A percentile compares a stretch with the other conserved stretches of the same genome.
These are phyloP conservation scores for Channa argus DNA, from an alignment of 2,113 vertebrate genomes.

Conservation along the genomic window DNA sequence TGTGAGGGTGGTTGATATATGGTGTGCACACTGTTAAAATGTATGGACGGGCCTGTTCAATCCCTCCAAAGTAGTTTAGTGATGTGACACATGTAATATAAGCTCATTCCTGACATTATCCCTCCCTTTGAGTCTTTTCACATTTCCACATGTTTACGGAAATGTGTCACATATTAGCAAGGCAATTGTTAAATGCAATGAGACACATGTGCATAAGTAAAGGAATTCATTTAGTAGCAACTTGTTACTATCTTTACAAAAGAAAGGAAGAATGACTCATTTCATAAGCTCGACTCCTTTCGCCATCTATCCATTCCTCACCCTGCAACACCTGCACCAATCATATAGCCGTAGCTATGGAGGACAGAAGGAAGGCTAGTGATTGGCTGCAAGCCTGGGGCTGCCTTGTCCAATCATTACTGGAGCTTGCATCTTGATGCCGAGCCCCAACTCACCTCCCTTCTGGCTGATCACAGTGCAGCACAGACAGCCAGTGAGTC, in stretches of 20 bases:
- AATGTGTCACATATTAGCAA: neutral
- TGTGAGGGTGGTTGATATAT: conserved; percentile 11
- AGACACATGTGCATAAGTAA: neutral
- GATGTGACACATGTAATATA: neutral
- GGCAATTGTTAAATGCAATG: neutral
- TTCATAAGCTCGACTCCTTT: conserved; percentile 16
- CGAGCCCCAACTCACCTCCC: conserved; percentile 61
- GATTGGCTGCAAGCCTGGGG: conserved; percentile 73
- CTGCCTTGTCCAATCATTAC: conserved; percentile 70
- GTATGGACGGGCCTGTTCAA: neutral
- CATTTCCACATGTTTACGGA: neutral
- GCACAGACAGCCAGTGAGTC: conserved; percentile 74
- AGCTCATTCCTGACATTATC: neutral
- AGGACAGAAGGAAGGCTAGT: conserved; percentile 52
- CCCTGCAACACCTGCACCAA: conserved; percentile 84
- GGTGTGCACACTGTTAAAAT: neutral
- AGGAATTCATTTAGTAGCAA: neutral
- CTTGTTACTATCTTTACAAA: conserved; percentile 2
- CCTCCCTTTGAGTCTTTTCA: neutral
- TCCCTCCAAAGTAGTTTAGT: neutral
- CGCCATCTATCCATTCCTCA: conserved; percentile 60
- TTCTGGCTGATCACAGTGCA: conserved; percentile 51
- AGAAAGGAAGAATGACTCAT: neutral
- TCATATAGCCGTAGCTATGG: conserved; percentile 69
- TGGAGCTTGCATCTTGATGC: conserved; percentile 61